These are phyloP conservation scores for Clinocottus analis DNA, from an alignment of 2,113 vertebrate species.

Conservation along the genomic window DNA sequence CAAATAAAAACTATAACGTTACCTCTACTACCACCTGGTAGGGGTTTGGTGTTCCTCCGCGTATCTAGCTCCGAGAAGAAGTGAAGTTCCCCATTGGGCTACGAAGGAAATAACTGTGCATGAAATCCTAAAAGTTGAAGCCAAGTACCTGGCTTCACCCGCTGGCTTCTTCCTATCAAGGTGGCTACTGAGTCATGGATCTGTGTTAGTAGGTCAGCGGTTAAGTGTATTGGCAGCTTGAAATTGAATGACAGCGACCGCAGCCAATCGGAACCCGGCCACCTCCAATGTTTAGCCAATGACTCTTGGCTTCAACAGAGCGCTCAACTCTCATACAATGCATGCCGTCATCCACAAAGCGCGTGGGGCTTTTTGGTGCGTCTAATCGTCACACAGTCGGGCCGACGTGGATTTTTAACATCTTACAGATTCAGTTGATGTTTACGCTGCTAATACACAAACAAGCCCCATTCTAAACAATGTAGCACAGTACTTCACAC, in stretches of 20 bases:
- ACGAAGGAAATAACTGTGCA: neutral
- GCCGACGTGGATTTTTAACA: neutral
- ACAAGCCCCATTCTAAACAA: neutral
- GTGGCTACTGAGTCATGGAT: constrained; percentile 84
- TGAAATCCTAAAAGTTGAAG: constrained; percentile 25
- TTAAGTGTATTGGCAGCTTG: constrained; percentile 75
- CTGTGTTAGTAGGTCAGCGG: constrained; percentile 97
- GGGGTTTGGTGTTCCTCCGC: constrained; percentile 1
- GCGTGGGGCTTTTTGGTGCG: constrained; percentile 18
- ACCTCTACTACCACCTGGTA: constrained; percentile 37
- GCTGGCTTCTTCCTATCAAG: constrained; percentile 67
- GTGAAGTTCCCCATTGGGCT: constrained; percentile 6
- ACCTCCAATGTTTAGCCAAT: constrained; percentile 73
- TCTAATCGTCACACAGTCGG: neutral
- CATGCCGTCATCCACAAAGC: constrained; percentile 44
- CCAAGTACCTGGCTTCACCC: constrained; percentile 37
- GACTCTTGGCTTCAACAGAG: neutral
- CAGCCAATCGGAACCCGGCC: constrained; percentile 71
- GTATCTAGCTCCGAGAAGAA: neutral
- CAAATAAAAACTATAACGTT: constrained; percentile 19
- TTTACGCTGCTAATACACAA: neutral
- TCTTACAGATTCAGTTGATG: neutral
- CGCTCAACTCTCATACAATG: constrained; percentile 42
- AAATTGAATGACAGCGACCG: constrained; percentile 54
- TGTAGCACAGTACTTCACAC: too few relatives aligned